Evolutionary conservation across 2,113 vertebrate species (phyloP).

Genomic region (Microcebus tavaratra): DNA sequence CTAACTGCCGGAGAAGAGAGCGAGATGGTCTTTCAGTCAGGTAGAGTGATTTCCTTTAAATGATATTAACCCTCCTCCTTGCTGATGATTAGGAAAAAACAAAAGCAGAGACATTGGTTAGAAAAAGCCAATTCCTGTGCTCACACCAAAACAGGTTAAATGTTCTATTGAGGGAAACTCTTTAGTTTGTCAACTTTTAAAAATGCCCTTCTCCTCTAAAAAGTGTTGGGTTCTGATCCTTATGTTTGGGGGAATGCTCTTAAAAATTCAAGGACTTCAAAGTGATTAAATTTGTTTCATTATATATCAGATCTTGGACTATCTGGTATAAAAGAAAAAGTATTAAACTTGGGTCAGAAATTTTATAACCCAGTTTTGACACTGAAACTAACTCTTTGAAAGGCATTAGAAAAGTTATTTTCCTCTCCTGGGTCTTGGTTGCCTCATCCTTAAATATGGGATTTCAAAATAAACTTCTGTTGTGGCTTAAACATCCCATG

Average conservation of each 20-base stretch:
- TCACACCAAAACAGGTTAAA: background rate
- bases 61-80: background rate
- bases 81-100: background rate
- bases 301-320: background rate
- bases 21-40: constrained; percentile 15
- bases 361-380: background rate
- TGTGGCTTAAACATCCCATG: background rate
- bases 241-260: background rate
- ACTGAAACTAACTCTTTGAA: background rate
- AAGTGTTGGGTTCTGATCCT: background rate
- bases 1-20: constrained; percentile 23
- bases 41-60: constrained; percentile 4
- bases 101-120: background rate
- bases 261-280: background rate
- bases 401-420: background rate
- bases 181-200: background rate
- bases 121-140: background rate
- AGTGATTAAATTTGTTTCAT: background rate
- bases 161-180: background rate
- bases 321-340: background rate
- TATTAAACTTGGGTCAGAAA: background rate
- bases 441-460: background rate
- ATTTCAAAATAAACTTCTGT: background rate
- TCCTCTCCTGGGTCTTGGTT: background rate
- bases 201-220: background rate